Conservation (phyloP, 2,113 vertebrate species). For the Calidris pygmaea region DNA sequence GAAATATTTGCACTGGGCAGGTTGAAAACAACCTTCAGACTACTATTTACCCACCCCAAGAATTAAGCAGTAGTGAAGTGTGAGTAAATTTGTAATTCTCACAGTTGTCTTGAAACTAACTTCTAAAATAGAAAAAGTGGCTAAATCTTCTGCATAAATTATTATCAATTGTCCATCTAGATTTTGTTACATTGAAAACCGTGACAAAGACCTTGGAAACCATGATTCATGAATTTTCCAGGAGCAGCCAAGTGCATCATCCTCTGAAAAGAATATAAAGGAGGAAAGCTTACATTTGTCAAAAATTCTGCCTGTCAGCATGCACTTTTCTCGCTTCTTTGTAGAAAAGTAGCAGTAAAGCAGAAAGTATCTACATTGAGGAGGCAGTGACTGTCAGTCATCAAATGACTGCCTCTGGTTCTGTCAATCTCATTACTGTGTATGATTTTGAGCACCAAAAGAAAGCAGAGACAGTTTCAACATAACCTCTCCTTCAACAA, state of each 20-base stretch:
- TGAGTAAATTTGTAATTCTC: neutral
- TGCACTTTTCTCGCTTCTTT: neutral
- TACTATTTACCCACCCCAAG: neutral
- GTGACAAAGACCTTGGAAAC: constrained; percentile 54
- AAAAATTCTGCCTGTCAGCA: neutral
- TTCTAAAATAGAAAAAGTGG: neutral
- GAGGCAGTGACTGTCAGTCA: neutral
- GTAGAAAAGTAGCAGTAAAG: neutral
- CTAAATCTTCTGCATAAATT: constrained; percentile 5
- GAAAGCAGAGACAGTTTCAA: neutral
- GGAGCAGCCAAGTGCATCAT: constrained; percentile 51
- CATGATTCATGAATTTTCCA: constrained; percentile 40
- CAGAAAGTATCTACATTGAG: neutral
- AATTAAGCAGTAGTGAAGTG: neutral
- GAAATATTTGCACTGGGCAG: neutral
- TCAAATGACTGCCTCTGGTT: neutral
- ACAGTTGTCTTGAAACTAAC: neutral
- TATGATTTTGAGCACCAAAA: neutral
- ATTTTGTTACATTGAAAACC: constrained; percentile 15
- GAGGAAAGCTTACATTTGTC: constrained; percentile 6
- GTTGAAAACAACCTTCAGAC: neutral
- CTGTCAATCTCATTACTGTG: neutral
- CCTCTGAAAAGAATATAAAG: constrained; percentile 37
- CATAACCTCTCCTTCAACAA: neutral
- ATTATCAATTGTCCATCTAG: neutral